Evolutionary conservation across 2,888 invertebrate species (phyloP).

Genomic region (Meiosimyza decipiens): DNA sequence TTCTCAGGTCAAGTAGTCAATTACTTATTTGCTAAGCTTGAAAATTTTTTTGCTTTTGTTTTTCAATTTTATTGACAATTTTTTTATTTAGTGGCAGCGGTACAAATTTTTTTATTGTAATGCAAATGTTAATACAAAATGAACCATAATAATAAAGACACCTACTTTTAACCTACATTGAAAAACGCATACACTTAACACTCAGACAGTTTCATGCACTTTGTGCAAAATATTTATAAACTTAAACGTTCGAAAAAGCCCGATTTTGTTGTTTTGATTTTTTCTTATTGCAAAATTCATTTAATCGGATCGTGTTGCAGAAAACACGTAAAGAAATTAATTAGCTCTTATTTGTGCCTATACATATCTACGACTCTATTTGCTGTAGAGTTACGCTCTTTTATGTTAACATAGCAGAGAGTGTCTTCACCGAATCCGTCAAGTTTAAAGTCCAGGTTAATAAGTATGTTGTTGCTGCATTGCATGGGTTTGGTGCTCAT

Average conservation of each 20-base stretch:
- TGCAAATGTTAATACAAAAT: not conserved
- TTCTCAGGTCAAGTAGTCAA: too few species aligned
- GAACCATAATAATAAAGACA: slow-evolving; percentile 1
- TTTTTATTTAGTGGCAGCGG: not conserved
- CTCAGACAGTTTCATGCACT: not conserved
- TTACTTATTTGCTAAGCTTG: too few species aligned
- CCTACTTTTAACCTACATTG: slow-evolving; percentile 21
- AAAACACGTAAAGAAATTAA: not conserved
- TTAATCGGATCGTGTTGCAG: slow-evolving; percentile 22
- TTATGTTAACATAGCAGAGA: too few species aligned
- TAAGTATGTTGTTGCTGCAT: not conserved
- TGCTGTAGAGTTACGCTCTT: not conserved
- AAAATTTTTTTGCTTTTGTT: too few species aligned
- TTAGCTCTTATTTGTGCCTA: not conserved
- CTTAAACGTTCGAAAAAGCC: not conserved
- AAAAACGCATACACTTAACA: not conserved
- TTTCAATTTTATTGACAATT: not conserved
- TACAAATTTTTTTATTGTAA: not conserved
- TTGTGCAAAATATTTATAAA: not conserved
- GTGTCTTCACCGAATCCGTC: not conserved
- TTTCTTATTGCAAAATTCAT: slow-evolving; percentile 9
- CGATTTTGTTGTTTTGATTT: not conserved
- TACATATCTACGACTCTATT: not conserved
- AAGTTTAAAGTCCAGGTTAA: slow-evolving; percentile 4
- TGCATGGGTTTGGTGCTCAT: not conserved